A percentile compares a stretch with the other conserved stretches of the same genome.
phyloP scores from a whole-genome alignment of 2,888 invertebrate species.

The Standfussiana lucernea region DNA sequence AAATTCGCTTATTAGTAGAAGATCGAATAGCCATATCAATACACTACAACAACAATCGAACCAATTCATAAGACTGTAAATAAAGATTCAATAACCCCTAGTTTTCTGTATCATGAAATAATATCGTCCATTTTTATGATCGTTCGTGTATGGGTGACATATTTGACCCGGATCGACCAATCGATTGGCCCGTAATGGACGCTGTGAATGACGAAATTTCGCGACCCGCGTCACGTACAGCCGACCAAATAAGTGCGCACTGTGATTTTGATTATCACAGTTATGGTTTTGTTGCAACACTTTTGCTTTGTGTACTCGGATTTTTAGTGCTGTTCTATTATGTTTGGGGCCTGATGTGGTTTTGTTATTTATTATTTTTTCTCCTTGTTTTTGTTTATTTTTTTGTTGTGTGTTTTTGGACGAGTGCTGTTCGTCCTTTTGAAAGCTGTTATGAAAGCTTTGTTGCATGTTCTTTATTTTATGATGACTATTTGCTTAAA shows the following conservation, averaged over 20 bases:
- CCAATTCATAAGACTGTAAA: conserved; percentile 50
- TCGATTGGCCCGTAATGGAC: conserved; percentile 69
- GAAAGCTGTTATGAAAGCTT: not conserved
- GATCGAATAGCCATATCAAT: conserved; percentile 11
- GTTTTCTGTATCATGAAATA: conserved; percentile 63
- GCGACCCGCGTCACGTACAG: conserved; percentile 74
- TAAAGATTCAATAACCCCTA: conserved; percentile 59
- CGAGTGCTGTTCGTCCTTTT: not conserved
- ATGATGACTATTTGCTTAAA: not conserved
- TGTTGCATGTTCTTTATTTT: not conserved
- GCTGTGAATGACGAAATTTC: conserved; percentile 67
- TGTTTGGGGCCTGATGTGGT: conserved; percentile 55
- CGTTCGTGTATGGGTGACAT: conserved; percentile 61
- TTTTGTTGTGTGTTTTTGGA: not conserved
- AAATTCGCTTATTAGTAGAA: conserved; percentile 6
- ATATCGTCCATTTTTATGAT: conserved; percentile 63
- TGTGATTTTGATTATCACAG: conserved; percentile 76
- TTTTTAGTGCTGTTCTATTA: conserved; percentile 58
- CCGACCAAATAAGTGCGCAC: conserved; percentile 72
- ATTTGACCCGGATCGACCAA: conserved; percentile 71
- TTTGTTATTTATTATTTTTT: conserved; percentile 41
- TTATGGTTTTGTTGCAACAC: conserved; percentile 63
- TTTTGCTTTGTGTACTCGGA: conserved; percentile 56
- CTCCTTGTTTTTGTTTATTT: conserved; percentile 25
- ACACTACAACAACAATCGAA: conserved; percentile 15